Percentiles rank a stretch among this genome's conserved stretches.
phyloP scores from a whole-genome alignment of 2,113 vertebrate species.

The Eulemur macaco region DNA sequence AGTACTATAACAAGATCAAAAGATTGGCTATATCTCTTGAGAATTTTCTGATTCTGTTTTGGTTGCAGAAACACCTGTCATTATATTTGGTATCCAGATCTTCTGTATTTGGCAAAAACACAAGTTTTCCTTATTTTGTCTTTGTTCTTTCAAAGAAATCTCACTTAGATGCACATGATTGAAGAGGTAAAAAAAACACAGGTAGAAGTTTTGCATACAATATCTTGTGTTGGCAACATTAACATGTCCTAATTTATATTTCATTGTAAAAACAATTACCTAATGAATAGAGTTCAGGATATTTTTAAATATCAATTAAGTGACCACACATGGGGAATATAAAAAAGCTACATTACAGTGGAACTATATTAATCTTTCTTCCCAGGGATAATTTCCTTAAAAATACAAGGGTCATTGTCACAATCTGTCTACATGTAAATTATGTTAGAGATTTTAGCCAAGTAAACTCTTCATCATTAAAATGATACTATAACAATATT shows the following conservation, averaged over 20 bases:
- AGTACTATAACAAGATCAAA: not conserved
- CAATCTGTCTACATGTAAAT: not conserved
- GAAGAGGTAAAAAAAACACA: not conserved
- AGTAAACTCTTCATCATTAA: not conserved
- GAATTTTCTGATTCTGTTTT: slow-evolving; percentile 2
- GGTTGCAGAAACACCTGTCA: not conserved
- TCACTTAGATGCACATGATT: not conserved
- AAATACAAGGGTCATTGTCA: not conserved
- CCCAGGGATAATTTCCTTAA: not conserved
- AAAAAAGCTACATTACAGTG: not conserved
- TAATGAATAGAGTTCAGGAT: not conserved
- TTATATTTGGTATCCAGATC: slow-evolving; percentile 4
- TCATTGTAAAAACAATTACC: not conserved
- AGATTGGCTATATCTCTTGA: not conserved
- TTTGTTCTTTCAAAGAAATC: not conserved
- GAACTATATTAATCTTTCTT: not conserved
- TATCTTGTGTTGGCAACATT: not conserved
- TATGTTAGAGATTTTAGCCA: not conserved
- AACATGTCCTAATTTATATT: not conserved
- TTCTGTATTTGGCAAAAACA: not conserved
- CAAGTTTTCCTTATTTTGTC: not conserved
- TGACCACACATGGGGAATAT: not conserved
- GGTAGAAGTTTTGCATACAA: not conserved
- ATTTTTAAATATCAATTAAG: not conserved
- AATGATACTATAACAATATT: not conserved